Evolutionary conservation across 2,888 invertebrate species (phyloP).

Genomic region (Spialia ferax): DNA sequence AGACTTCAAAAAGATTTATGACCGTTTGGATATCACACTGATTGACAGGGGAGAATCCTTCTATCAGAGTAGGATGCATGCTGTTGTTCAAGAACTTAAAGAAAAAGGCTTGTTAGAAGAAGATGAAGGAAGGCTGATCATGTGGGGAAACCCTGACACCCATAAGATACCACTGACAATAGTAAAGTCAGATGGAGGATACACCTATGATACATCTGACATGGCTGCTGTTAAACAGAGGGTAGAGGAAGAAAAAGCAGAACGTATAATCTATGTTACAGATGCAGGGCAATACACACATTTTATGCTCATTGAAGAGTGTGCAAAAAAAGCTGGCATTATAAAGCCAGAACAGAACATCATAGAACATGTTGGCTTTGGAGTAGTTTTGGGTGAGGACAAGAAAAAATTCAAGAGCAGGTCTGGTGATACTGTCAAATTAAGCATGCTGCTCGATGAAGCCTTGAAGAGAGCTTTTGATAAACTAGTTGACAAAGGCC

Average conservation of each 20-base stretch:
- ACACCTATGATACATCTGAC: constrained; percentile 99
- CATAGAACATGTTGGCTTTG: constrained; percentile 97
- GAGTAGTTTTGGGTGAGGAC: constrained; percentile 99
- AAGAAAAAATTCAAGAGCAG: constrained; percentile 99
- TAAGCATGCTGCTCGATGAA: constrained; percentile 96
- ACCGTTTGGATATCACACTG: constrained; percentile 92
- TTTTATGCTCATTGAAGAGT: constrained; percentile 92
- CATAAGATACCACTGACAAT: constrained; percentile 96
- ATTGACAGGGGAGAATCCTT: constrained; percentile 98
- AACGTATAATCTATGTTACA: constrained; percentile 97
- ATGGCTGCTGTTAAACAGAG: constrained; percentile 96
- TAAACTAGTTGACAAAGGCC: constrained; percentile 94
- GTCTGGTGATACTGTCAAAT: constrained; percentile 97
- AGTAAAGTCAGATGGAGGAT: constrained; percentile 98
- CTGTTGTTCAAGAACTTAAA: constrained; percentile 91
- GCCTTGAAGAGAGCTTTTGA: constrained; percentile 93
- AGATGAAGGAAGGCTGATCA: constrained; percentile 93
- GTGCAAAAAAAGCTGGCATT: constrained; percentile 93
- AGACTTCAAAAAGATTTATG: constrained; percentile 97
- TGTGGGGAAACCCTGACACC: constrained; percentile 90
- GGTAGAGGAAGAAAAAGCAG: constrained; percentile 93
- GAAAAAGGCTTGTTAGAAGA: constrained; percentile 90
- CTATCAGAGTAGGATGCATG: constrained; percentile 97
- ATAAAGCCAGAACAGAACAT: constrained; percentile 86
- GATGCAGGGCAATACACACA: constrained; percentile 96